These are phyloP conservation scores for Drosophila meridionalis DNA, from an alignment of 2,888 invertebrate genomes.

Conservation along the genomic window DNA sequence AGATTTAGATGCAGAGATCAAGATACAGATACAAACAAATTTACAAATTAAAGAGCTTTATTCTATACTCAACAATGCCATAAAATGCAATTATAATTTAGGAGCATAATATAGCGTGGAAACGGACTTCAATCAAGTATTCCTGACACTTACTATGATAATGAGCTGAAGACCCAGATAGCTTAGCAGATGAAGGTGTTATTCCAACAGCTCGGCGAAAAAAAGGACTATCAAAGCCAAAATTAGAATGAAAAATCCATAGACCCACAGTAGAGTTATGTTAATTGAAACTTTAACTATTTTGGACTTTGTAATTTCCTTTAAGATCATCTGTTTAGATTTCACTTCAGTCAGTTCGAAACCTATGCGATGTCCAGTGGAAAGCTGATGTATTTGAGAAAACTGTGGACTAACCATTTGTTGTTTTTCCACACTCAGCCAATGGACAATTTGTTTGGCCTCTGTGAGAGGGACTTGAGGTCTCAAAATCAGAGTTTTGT, in stretches of 20 bases:
- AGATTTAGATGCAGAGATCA: neutral
- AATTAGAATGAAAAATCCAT: too few species aligned
- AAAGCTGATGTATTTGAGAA: neutral
- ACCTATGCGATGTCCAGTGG: neutral
- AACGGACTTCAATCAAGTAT: neutral
- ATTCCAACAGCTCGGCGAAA: neutral
- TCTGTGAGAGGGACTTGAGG: neutral
- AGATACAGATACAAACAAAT: neutral
- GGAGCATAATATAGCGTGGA: neutral
- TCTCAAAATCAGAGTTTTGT: neutral
- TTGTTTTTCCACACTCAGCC: slow-evolving; percentile 1
- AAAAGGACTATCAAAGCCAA: neutral
- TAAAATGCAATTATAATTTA: neutral
- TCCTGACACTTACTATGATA: neutral
- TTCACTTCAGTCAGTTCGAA: neutral
- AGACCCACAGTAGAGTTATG: neutral
- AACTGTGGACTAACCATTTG: neutral
- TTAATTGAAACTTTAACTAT: too few species aligned
- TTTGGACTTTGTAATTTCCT: neutral
- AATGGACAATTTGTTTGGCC: neutral
- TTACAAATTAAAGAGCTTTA: neutral
- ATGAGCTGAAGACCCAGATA: neutral
- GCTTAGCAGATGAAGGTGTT: neutral
- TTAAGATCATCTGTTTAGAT: neutral
- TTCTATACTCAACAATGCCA: neutral